Conservation (phyloP, 2,113 vertebrate genomes). For the Oreochromis niloticus region DNA sequence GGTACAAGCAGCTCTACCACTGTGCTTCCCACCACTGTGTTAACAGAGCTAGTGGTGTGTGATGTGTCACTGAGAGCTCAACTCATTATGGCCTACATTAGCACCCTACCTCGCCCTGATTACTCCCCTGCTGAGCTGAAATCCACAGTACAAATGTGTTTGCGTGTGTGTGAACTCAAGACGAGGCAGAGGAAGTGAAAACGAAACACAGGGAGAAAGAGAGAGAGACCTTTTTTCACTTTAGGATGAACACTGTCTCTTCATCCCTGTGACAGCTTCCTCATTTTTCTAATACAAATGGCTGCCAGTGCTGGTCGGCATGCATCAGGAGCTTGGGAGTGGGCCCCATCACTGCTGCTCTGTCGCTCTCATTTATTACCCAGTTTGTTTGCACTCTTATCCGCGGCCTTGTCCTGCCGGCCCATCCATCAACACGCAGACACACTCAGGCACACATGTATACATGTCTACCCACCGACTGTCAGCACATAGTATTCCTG, state of each 20-base stretch:
- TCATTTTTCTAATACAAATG: conserved; percentile 93
- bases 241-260: conserved; percentile 65
- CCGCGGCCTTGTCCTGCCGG: conserved; percentile 88
- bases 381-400: conserved; percentile 94
- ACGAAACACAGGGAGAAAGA: not conserved
- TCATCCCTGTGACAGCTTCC: conserved; percentile 76
- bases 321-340: conserved; percentile 83
- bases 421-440: conserved; percentile 84
- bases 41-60: conserved; percentile 35
- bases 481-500: conserved; percentile 41
- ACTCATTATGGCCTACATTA: conserved; percentile 74
- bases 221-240: conserved; percentile 14
- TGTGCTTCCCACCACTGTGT: not conserved
- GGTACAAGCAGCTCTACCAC: conserved; percentile 13
- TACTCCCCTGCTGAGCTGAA: conserved; percentile 63
- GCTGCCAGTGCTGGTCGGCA: conserved; percentile 80
- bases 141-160: conserved; percentile 31
- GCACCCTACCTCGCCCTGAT: conserved; percentile 68
- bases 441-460: conserved; percentile 33
- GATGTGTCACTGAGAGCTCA: conserved; percentile 49
- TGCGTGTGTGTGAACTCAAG: not conserved
- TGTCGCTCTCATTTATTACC: conserved; percentile 90
- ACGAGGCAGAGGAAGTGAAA: not conserved
- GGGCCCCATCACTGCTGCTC: conserved; percentile 80
- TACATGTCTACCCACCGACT: conserved; percentile 58